Evolutionary conservation across 2,113 vertebrate species (phyloP), one percentile per base, ranked within the genome.

Genomic region (Brachionichthys hirsutus): DNA sequence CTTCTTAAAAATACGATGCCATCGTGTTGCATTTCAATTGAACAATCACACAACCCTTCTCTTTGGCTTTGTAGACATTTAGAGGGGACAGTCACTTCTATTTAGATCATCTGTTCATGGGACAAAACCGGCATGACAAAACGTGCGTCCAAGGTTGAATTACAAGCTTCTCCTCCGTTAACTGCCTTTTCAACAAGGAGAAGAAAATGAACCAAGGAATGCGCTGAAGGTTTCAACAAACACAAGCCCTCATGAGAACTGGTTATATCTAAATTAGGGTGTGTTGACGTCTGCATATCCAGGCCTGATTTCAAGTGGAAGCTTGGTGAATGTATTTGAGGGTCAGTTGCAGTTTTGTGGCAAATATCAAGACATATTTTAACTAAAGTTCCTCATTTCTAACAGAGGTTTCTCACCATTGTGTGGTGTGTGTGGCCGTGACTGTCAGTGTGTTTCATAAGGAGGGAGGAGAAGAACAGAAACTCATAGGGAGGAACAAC

Each of bases 11-110:
- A 59, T 58, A 70, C 38, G 62, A 73, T 61, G 81, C 65, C 70
- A 65, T 74, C 71, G 73, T 67, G 70, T 78, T 70, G 60, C 67
- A 65, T 61, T 71, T 82, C 66, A 77, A 68, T 73, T 76, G 19
- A 73, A 75, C 63, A 67, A 83, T 73, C 75, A 35, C 71, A 81
- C 77, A 85, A 85, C 80, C 83, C 79, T 85, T 81, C 69, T 85
- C 85, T 89, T 90, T 88, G 87, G 85, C 81, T 87, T 88, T 75
- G 77, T 73, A 82, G 72, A 83, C 53, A 66, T 81, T 82, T 46
- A 73, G 71, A 80, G 53, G 77, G 78, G 81, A 81, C 66, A 80
- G 77, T 82, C 56, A 58, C 68, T 74, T 82, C 65, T 66, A 68
- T 47, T 62, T 62, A 34, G 40, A 73, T 57, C 74, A 58, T 11